Evolutionary conservation across 2,888 invertebrate genomes (phyloP).

Genomic region (Heliconius cydno): DNA sequence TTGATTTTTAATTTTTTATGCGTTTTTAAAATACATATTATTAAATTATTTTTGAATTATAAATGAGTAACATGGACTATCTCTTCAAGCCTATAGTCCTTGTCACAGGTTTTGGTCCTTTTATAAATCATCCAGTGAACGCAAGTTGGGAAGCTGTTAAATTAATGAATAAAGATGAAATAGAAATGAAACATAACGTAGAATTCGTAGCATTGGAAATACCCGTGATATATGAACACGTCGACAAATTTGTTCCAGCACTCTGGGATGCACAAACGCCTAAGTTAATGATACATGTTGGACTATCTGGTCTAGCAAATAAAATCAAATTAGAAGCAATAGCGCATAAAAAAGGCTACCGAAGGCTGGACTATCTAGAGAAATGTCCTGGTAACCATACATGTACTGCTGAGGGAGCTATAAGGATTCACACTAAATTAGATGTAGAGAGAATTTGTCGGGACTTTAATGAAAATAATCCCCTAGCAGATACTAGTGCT

Average conservation of each 20-base stretch:
- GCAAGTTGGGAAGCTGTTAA: conserved; percentile 93
- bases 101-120: conserved; percentile 93
- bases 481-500: conserved; percentile 61
- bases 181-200: conserved; percentile 78
- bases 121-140: conserved; percentile 87
- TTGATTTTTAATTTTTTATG: background rate
- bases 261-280: conserved; percentile 89
- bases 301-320: conserved; percentile 86
- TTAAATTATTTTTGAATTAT: conserved; percentile 37
- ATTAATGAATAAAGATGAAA: conserved; percentile 79
- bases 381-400: conserved; percentile 74
- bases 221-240: conserved; percentile 88
- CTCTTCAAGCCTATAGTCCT: conserved; percentile 76
- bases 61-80: conserved; percentile 60
- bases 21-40: background rate
- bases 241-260: conserved; percentile 85
- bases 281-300: conserved; percentile 92
- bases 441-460: conserved; percentile 81
- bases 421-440: conserved; percentile 80
- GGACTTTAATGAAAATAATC: conserved; percentile 71
- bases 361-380: conserved; percentile 81
- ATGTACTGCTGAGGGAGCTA: conserved; percentile 71
- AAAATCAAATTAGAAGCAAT: conserved; percentile 87
- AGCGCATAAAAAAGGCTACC: conserved; percentile 86
- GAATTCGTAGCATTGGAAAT: conserved; percentile 85